Evolutionary conservation across 2,113 vertebrate genomes (phyloP).

Genomic region (Cettia cetti): DNA sequence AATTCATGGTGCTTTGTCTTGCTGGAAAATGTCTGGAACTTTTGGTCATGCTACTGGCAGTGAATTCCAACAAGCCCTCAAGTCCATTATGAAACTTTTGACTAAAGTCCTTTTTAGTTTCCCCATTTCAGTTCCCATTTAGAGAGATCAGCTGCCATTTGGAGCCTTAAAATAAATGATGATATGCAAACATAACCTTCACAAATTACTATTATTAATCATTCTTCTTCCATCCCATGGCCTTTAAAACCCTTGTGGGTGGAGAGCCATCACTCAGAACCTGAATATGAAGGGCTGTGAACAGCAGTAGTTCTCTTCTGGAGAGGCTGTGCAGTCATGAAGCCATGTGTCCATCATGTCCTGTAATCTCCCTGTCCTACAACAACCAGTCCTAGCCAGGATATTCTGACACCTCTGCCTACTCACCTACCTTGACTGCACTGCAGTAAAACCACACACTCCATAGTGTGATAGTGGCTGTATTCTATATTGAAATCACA

Average conservation of each 20-base stretch:
- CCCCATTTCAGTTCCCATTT: not conserved
- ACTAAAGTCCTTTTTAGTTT: not conserved
- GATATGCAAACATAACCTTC: not conserved
- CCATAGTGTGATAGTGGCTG: not conserved
- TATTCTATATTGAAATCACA: not conserved
- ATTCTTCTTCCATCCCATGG: not conserved
- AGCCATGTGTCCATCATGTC: accelerated
- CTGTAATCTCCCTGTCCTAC: not conserved
- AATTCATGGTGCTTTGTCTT: not conserved
- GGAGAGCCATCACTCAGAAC: not conserved
- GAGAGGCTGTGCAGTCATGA: not conserved
- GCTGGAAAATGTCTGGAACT: not conserved
- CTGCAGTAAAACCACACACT: not conserved
- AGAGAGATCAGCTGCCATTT: not conserved
- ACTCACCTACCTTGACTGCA: not conserved
- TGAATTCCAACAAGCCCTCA: not conserved
- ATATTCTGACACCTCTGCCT: not conserved
- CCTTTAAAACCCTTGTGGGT: not conserved
- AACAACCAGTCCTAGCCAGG: not conserved
- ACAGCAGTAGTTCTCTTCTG: not conserved
- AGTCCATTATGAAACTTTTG: not conserved
- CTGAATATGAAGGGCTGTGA: not conserved
- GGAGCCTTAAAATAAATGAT: not conserved
- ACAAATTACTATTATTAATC: not conserved
- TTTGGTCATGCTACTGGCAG: not conserved